phyloP scores from a whole-genome alignment of 2,888 invertebrate genomes.

The Dexiosoma caninum region DNA sequence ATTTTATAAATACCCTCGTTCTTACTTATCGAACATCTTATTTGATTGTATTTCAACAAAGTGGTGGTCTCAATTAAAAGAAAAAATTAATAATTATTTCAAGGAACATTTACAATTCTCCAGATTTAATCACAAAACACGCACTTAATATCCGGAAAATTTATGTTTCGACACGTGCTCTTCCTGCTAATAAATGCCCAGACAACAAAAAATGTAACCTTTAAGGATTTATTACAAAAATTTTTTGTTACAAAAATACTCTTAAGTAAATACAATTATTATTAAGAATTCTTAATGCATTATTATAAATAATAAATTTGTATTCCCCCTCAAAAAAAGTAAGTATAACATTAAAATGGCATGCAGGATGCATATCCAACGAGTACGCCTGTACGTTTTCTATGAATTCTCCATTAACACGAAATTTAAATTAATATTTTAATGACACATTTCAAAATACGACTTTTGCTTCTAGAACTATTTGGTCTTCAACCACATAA shows the following conservation, averaged over 20 bases:
- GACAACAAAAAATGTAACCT: conserved; percentile 25
- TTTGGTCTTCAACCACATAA: not conserved
- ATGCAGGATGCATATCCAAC: conserved; percentile 33
- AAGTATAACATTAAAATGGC: not conserved
- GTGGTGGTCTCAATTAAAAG: conserved; percentile 6
- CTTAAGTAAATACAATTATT: not conserved
- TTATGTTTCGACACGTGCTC: conserved; percentile 51
- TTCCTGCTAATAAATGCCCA: not conserved
- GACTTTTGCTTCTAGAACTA: not conserved
- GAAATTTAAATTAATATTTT: not conserved
- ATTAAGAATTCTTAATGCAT: not conserved
- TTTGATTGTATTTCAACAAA: too few species aligned
- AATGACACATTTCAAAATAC: conserved; percentile 18
- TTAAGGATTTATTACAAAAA: conserved; percentile 52
- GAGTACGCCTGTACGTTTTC: conserved; percentile 38
- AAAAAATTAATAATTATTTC: conserved; percentile 3
- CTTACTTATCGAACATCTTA: too few species aligned
- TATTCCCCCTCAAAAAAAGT: not conserved
- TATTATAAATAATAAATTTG: not conserved
- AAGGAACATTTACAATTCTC: not conserved
- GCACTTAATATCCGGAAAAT: conserved; percentile 38
- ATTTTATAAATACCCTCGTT: too few species aligned
- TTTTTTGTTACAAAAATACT: not conserved
- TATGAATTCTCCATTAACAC: conserved; percentile 6
- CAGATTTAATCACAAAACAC: not conserved